These are phyloP conservation scores for Siphlonurus alternatus DNA, from an alignment of 2,888 invertebrate species.

Conservation along the genomic window DNA sequence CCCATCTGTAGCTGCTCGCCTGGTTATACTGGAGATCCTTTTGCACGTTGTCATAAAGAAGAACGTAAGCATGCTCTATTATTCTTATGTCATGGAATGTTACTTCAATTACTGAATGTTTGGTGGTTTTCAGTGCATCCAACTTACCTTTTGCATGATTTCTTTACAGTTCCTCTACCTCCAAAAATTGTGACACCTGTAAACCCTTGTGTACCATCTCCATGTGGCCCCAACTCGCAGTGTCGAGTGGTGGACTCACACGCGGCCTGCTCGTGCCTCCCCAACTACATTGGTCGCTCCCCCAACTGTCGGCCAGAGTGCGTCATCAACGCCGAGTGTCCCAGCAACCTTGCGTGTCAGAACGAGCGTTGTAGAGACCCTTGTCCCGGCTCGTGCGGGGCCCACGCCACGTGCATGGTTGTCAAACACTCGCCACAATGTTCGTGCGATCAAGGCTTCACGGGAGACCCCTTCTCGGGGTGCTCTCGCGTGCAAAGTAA, in stretches of 20 bases:
- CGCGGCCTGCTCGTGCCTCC: conserved; percentile 64
- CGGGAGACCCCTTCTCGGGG: conserved; percentile 71
- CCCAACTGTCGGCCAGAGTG: conserved; percentile 75
- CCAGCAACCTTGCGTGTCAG: conserved; percentile 59
- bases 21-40: conserved; percentile 39
- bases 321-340: conserved; percentile 60
- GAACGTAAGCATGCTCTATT: conserved; percentile 36
- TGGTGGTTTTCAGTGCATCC: background rate
- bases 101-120: background rate
- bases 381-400: conserved; percentile 52
- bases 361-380: conserved; percentile 68
- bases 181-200: background rate
- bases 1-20: conserved; percentile 45
- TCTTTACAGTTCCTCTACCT: background rate
- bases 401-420: conserved; percentile 43
- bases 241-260: conserved; percentile 58
- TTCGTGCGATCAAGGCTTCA: conserved; percentile 54
- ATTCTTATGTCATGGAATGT: background rate
- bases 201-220: conserved; percentile 66
- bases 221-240: conserved; percentile 70
- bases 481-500: conserved; percentile 30
- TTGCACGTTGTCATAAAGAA: conserved; percentile 33
- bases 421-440: conserved; percentile 35
- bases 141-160: background rate
- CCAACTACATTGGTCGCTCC: conserved; percentile 60